Evolutionary conservation across 2,888 invertebrate species (phyloP).

Genomic region (Abscondita cerata): DNA sequence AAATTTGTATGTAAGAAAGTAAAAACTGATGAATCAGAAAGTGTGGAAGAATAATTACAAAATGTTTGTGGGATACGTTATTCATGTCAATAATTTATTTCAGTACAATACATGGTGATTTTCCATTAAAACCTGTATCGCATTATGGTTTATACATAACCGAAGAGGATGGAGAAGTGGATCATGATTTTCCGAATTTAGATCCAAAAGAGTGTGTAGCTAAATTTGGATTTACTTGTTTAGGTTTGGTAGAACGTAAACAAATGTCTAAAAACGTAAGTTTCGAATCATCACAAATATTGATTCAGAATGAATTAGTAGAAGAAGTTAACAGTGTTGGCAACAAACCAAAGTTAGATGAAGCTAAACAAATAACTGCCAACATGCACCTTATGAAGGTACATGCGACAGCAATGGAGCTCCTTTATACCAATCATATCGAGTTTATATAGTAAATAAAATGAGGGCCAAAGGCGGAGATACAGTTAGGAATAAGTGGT

Average conservation of each 20-base stretch:
- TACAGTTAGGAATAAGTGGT: constrained; percentile 86
- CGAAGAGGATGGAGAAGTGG: constrained; percentile 96
- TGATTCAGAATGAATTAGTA: constrained; percentile 28
- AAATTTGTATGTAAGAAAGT: too few relatives aligned
- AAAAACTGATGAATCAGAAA: too few relatives aligned
- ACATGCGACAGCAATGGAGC: constrained; percentile 82
- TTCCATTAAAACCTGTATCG: constrained; percentile 67
- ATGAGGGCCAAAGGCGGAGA: constrained; percentile 82
- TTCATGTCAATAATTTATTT: constrained; percentile 8
- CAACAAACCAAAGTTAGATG: constrained; percentile 42
- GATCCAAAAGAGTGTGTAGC: constrained; percentile 88
- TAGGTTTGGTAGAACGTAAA: constrained; percentile 85
- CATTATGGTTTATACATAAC: constrained; percentile 91
- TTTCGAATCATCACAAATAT: constrained; percentile 44
- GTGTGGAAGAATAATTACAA: too few relatives aligned
- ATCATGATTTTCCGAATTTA: constrained; percentile 90
- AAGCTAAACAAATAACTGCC: constrained; percentile 55
- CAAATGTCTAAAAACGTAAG: constrained; percentile 57
- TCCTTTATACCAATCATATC: constrained; percentile 83
- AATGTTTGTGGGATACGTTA: neutral
- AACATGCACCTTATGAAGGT: constrained; percentile 72
- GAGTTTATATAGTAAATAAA: constrained; percentile 80
- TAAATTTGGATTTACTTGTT: constrained; percentile 89
- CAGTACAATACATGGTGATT: constrained; percentile 70
- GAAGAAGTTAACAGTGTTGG: constrained; percentile 21